A percentile compares a stretch with the other conserved stretches of the same genome.
phyloP scores from a whole-genome alignment of 1,140 invertebrate genomes.

The Rhyacophila brunnea region DNA sequence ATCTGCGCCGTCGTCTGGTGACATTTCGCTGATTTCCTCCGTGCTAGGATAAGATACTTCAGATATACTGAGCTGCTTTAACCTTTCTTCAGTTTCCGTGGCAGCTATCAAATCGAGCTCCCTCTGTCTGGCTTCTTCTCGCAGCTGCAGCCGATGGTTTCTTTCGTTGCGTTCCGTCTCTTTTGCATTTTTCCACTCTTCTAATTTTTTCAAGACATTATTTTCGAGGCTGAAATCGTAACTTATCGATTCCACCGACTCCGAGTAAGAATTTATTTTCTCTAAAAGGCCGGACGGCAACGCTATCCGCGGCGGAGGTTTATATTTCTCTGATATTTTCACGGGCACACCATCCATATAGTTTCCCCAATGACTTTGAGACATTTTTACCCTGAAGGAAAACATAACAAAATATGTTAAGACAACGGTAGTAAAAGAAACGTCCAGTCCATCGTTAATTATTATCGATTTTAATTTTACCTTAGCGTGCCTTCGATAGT shows the following conservation, averaged over 20 bases:
- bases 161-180: slow-evolving; percentile 59
- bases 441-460: too few species aligned
- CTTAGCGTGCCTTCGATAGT: slow-evolving; percentile 10
- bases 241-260: slow-evolving; percentile 49
- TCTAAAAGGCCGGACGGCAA: slow-evolving; percentile 66
- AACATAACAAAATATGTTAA: too few species aligned
- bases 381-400: slow-evolving; percentile 36
- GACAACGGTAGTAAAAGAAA: too few species aligned
- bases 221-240: slow-evolving; percentile 75
- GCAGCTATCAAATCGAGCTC: slow-evolving; percentile 45
- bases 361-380: slow-evolving; percentile 46
- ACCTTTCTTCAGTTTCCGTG: slow-evolving; percentile 51
- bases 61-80: slow-evolving; percentile 56
- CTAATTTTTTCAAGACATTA: slow-evolving; percentile 67
- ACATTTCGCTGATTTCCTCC: slow-evolving; percentile 51
- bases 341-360: slow-evolving; percentile 82
- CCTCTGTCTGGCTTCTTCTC: slow-evolving; percentile 55
- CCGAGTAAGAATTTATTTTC: slow-evolving; percentile 54
- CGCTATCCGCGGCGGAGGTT: slow-evolving; percentile 70
- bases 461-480: slow-evolving; percentile 1
- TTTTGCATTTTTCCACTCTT: slow-evolving; percentile 65
- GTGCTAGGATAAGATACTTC: slow-evolving; percentile 58
- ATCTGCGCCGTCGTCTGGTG: slow-evolving; percentile 52
- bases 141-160: slow-evolving; percentile 56
- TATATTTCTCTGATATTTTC: slow-evolving; percentile 83